These are phyloP conservation scores for Protosalanx chinensis DNA, from an alignment of 2,797 vertebrate species.

Conservation along the genomic window DNA sequence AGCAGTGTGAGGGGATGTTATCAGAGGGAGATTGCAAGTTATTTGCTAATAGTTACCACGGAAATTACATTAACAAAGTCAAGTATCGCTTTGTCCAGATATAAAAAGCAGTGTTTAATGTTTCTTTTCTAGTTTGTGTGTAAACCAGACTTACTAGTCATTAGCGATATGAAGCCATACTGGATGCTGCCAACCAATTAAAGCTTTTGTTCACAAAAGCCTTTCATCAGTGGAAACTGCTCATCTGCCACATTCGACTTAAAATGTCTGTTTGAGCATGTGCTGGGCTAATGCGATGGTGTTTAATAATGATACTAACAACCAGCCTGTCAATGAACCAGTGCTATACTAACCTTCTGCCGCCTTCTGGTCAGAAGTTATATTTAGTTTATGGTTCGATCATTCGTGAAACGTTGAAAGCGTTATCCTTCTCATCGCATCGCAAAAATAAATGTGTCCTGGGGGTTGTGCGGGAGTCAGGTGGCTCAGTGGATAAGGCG, in stretches of 20 bases:
- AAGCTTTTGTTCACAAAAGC: not conserved
- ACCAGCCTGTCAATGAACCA: not conserved
- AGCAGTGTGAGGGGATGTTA: too few species aligned
- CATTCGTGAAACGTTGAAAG: too few species aligned
- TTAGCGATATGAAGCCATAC: not conserved
- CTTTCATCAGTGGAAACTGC: not conserved
- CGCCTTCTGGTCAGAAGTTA: not conserved
- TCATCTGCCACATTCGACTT: not conserved
- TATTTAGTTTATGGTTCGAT: not conserved
- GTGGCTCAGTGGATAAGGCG: too few species aligned
- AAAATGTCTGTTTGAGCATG: not conserved
- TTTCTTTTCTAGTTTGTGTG: too few species aligned
- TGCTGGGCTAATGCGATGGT: not conserved
- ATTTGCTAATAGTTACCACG: too few species aligned
- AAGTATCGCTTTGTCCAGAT: too few species aligned
- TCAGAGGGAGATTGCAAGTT: too few species aligned
- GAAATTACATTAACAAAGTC: too few species aligned
- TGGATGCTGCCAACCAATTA: not conserved
- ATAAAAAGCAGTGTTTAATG: too few species aligned
- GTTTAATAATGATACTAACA: not conserved
- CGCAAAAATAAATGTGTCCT: too few species aligned
- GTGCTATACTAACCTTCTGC: not conserved
- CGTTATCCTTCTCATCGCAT: too few species aligned
- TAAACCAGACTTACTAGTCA: not conserved
- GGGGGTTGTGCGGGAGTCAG: too few species aligned